phyloP scores from a whole-genome alignment of 2,888 invertebrate genomes.

The Meteorus cinctellus region DNA sequence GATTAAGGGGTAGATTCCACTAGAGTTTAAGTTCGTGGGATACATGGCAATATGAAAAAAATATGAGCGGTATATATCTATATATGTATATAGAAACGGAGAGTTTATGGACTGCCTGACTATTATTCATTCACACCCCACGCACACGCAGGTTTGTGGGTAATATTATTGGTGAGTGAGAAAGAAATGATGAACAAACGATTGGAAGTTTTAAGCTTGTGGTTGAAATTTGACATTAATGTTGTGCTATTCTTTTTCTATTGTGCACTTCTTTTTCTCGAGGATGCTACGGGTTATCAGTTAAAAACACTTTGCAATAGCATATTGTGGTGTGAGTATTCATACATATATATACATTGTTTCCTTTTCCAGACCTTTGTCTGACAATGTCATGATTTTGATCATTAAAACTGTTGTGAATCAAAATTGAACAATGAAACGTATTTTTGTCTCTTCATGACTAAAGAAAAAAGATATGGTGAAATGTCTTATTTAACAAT shows the following conservation, averaged over 20 bases:
- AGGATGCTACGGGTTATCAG: neutral
- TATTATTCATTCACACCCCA: slow-evolving; percentile 49
- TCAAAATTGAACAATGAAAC: neutral
- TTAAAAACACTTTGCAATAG: neutral
- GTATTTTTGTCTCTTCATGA: no score
- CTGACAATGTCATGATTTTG: neutral
- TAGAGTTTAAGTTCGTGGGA: neutral
- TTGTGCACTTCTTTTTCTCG: slow-evolving; percentile 1
- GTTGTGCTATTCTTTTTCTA: slow-evolving; percentile 3
- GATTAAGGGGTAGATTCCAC: slow-evolving; percentile 48
- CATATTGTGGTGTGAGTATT: neutral
- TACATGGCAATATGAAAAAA: neutral
- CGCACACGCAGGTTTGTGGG: slow-evolving; percentile 15
- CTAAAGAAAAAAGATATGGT: no score
- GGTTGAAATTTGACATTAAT: slow-evolving; percentile 39
- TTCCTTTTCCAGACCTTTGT: neutral
- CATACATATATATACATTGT: neutral
- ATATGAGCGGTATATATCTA: slow-evolving; percentile 26
- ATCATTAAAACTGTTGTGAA: neutral
- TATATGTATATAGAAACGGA: slow-evolving; percentile 33
- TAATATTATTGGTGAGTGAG: slow-evolving; percentile 6
- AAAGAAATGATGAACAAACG: neutral
- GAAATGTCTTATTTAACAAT: no score
- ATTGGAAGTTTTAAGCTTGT: slow-evolving; percentile 29
- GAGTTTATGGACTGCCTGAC: slow-evolving; percentile 49